These are phyloP conservation scores for Fragum sueziense DNA, from an alignment of 2,888 invertebrate genomes.

Conservation along the genomic window DNA sequence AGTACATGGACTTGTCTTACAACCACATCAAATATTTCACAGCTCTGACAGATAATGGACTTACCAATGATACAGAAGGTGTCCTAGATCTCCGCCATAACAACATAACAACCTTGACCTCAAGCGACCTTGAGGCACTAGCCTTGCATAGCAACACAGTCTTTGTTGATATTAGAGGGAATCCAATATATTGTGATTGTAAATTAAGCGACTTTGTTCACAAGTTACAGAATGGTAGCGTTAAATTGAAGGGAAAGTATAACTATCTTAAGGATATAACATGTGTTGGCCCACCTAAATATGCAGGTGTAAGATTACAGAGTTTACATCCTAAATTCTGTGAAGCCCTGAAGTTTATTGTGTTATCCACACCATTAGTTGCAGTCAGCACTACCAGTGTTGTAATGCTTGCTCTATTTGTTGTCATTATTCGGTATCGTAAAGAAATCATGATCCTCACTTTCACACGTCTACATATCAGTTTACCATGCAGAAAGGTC, in stretches of 20 bases:
- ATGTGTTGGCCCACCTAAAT: constrained; percentile 55
- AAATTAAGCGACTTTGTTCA: constrained; percentile 54
- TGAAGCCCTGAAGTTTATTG: constrained; percentile 37
- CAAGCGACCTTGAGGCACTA: constrained; percentile 52
- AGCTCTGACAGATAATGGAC: constrained; percentile 46
- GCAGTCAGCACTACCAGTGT: constrained; percentile 49
- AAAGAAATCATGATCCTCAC: constrained; percentile 67
- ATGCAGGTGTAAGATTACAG: constrained; percentile 50
- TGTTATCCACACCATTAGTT: constrained; percentile 50
- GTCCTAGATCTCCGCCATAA: constrained; percentile 64
- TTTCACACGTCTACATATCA: constrained; percentile 60
- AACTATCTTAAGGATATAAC: constrained; percentile 57
- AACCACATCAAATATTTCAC: constrained; percentile 55
- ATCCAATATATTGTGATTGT: constrained; percentile 67
- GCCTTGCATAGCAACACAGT: constrained; percentile 45
- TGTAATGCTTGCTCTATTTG: constrained; percentile 46
- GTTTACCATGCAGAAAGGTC: constrained; percentile 56
- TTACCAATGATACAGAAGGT: constrained; percentile 34
- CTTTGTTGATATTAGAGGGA: constrained; percentile 61
- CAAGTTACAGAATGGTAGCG: constrained; percentile 28
- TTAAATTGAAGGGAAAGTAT: constrained; percentile 35
- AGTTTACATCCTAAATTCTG: constrained; percentile 54
- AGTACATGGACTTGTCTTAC: constrained; percentile 59
- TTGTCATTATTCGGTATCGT: constrained; percentile 59
- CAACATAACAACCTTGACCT: constrained; percentile 61